Conservation (phyloP, 2,113 vertebrate genomes). For the Ariopsis seemanni region DNA sequence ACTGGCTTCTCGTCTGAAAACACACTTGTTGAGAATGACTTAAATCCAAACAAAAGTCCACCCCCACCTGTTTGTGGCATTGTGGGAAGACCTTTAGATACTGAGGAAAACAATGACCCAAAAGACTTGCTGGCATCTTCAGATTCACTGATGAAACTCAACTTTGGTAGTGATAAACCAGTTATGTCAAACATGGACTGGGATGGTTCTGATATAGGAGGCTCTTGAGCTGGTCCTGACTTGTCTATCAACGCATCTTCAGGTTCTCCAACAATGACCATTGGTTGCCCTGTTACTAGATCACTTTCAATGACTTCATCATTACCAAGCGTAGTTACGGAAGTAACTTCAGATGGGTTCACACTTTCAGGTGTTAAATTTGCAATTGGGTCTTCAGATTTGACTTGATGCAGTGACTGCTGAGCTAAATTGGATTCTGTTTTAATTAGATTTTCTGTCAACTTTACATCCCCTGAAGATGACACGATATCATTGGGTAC, state of each 20-base stretch:
- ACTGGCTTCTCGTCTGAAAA: slow-evolving; percentile 82
- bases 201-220: slow-evolving; percentile 55
- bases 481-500: slow-evolving; percentile 24
- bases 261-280: slow-evolving; percentile 57
- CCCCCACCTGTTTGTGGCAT: slow-evolving; percentile 63
- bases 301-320: slow-evolving; percentile 49
- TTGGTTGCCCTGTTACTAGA: slow-evolving; percentile 55
- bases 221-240: slow-evolving; percentile 51
- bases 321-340: slow-evolving; percentile 9
- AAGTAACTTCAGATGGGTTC: neutral
- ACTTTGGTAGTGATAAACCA: slow-evolving; percentile 65
- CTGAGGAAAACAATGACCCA: slow-evolving; percentile 84
- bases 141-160: slow-evolving; percentile 75
- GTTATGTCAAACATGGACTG: slow-evolving; percentile 74
- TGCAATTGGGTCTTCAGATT: neutral
- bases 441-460: slow-evolving; percentile 15
- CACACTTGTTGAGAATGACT: slow-evolving; percentile 80
- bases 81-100: slow-evolving; percentile 61
- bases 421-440: neutral
- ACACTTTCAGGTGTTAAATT: slow-evolving; percentile 3
- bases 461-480: slow-evolving; percentile 9
- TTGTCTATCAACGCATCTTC: slow-evolving; percentile 52
- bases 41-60: slow-evolving; percentile 81
- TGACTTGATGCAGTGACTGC: neutral
- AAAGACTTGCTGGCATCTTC: slow-evolving; percentile 75